phyloP scores from a whole-genome alignment of 1,140 invertebrate species.

The Spodoptera litura region DNA sequence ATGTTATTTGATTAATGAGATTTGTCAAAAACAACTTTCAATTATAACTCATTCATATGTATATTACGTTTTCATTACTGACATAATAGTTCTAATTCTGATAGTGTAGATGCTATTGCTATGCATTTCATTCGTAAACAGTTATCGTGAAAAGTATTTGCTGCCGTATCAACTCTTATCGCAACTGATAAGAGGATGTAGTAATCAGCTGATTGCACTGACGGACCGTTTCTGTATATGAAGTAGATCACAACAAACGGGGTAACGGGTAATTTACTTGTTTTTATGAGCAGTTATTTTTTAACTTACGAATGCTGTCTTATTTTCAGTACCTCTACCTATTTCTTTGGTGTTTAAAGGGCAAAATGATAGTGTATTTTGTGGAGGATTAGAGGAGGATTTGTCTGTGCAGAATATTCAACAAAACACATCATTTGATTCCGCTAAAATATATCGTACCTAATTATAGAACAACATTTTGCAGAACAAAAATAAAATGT shows the following conservation, averaged over 20 bases:
- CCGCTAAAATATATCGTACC: no score
- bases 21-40: no score
- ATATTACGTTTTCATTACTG: conserved; percentile 2
- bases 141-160: conserved; percentile 13
- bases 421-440: no score
- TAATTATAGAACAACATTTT: no score
- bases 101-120: not conserved
- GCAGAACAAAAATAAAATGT: no score
- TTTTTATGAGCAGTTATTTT: not conserved
- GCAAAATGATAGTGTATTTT: no score
- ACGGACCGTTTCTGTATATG: not conserved
- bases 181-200: not conserved
- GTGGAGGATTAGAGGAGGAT: no score
- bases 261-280: not conserved
- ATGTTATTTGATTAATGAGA: no score
- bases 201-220: conserved; percentile 18
- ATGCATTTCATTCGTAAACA: not conserved
- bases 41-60: no score
- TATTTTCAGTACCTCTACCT: no score
- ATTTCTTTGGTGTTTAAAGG: no score
- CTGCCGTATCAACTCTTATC: not conserved
- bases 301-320: no score
- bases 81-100: conserved; percentile 22
- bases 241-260: conserved; percentile 5
- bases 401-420: rapidly evolving